Conservation (phyloP, 2,888 invertebrate genomes). For the Drosophila phalerata region DNA sequence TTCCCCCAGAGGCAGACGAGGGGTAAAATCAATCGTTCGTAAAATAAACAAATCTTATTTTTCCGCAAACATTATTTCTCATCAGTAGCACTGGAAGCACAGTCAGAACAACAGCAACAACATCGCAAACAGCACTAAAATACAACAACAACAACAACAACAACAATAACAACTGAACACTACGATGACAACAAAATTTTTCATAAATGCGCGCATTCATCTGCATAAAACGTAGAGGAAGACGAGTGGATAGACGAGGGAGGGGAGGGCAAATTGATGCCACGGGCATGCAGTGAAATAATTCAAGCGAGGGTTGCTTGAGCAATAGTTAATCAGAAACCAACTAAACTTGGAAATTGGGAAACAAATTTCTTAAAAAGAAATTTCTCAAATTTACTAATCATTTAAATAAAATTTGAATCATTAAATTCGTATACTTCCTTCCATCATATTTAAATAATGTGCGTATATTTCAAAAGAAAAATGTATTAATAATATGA, state of each 20-base stretch:
- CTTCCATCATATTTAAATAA: too few species aligned
- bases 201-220: conserved; percentile 81
- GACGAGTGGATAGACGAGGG: conserved; percentile 8
- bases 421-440: too few species aligned
- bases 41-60: conserved; percentile 82
- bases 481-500: too few species aligned
- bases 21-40: conserved; percentile 78
- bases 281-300: conserved; percentile 42
- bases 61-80: conserved; percentile 82
- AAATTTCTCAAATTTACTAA: too few species aligned
- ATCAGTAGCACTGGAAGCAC: conserved; percentile 59
- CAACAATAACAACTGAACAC: conserved; percentile 35
- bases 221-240: conserved; percentile 68
- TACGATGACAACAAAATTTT: conserved; percentile 75
- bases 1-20: background rate
- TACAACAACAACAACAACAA: conserved; percentile 40
- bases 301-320: conserved; percentile 46
- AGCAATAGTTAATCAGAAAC: background rate
- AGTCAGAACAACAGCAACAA: conserved; percentile 36
- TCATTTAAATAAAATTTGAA: too few species aligned
- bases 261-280: conserved; percentile 9
- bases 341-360: too few species aligned
- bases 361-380: too few species aligned
- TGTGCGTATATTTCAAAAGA: too few species aligned
- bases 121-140: conserved; percentile 35